Conservation (phyloP, 2,797 vertebrate genomes). For the Buceros bicornis region DNA sequence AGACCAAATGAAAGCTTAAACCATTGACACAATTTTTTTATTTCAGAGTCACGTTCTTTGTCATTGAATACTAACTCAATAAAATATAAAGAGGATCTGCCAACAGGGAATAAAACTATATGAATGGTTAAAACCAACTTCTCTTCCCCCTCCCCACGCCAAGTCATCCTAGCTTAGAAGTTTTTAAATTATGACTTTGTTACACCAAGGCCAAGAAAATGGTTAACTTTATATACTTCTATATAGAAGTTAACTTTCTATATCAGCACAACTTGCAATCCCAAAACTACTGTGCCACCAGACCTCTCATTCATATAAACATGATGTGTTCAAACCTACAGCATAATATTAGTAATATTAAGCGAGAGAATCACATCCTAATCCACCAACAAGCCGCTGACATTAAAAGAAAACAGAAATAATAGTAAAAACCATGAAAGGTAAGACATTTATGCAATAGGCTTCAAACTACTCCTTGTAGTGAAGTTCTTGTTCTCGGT, state of each 20-base stretch:
- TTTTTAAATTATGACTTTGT: neutral
- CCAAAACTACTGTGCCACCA: neutral
- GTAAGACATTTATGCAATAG: neutral
- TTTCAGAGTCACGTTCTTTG: neutral
- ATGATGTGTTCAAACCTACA: rapidly evolving
- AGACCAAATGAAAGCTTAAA: neutral
- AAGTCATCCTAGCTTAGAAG: neutral
- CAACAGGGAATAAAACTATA: neutral
- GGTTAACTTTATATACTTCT: neutral
- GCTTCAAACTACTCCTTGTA: neutral
- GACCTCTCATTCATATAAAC: neutral
- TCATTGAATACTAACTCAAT: neutral
- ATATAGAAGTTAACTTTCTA: neutral
- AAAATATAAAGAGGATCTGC: neutral
- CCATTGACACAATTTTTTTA: neutral
- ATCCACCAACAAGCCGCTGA: neutral
- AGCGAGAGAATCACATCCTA: neutral
- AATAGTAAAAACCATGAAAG: neutral
- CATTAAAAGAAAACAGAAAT: neutral
- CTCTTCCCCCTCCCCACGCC: too few species aligned
- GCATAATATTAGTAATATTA: neutral
- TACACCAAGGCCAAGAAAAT: neutral
- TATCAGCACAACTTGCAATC: neutral
- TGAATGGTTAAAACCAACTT: neutral
- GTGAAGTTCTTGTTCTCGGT: neutral